Conservation (phyloP, 2,797 vertebrate genomes). For the Echeneis naucrates region DNA sequence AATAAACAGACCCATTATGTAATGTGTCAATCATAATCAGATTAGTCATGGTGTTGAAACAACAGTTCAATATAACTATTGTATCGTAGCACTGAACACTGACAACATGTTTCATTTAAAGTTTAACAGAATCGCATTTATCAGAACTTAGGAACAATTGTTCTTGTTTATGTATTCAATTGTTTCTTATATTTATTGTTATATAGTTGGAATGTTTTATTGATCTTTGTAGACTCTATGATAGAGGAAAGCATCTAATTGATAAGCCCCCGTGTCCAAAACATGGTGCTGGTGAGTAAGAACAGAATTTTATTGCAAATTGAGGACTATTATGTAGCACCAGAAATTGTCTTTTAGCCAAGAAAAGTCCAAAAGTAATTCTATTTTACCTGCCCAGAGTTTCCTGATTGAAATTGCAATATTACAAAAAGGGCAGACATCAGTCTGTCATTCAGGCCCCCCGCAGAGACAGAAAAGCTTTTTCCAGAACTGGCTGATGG, state of each 20-base stretch:
- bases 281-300: background rate
- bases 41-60: background rate
- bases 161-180: background rate
- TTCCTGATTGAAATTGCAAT: constrained; percentile 56
- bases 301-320: background rate
- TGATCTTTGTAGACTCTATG: background rate
- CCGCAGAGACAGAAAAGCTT: constrained; percentile 59
- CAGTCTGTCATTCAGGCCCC: constrained; percentile 42
- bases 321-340: constrained; percentile 33
- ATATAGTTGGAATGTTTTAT: background rate
- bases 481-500: constrained; percentile 54
- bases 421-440: constrained; percentile 52
- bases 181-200: background rate
- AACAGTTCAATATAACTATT: background rate
- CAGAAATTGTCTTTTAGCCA: constrained; percentile 21
- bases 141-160: background rate
- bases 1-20: background rate
- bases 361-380: constrained; percentile 41
- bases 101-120: background rate
- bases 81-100: background rate
- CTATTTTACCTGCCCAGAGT: constrained; percentile 41
- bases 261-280: background rate
- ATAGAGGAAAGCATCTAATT: background rate
- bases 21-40: background rate
- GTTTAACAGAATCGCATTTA: background rate